A percentile compares a stretch with the other conserved stretches of the same genome.
Conservation (phyloP, 2,888 invertebrate genomes). For the Diachrysia chrysitis region DNA sequence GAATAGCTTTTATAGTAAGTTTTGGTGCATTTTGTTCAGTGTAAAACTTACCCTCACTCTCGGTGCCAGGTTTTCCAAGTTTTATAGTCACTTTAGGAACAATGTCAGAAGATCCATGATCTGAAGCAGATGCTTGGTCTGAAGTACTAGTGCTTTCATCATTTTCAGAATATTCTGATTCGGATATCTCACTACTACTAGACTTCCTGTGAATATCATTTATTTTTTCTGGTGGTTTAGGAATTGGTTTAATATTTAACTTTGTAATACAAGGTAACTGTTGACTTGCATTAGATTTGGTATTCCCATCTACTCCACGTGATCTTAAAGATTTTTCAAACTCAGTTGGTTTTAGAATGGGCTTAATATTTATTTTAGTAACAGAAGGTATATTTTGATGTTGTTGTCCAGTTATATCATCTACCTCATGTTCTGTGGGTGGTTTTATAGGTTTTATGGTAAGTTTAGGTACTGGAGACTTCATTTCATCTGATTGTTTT, state of each 20-base stretch:
- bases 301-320: constrained; percentile 51
- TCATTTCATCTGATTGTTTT: constrained; percentile 79
- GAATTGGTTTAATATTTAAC: constrained; percentile 87
- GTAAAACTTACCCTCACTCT: constrained; percentile 83
- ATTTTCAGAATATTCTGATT: constrained; percentile 88
- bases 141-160: constrained; percentile 86
- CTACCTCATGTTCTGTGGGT: constrained; percentile 64
- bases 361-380: constrained; percentile 85
- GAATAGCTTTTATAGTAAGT: constrained; percentile 81
- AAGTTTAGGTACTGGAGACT: constrained; percentile 81
- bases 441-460: constrained; percentile 85
- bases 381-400: constrained; percentile 75
- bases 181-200: constrained; percentile 87
- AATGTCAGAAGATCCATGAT: constrained; percentile 77
- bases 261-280: constrained; percentile 81
- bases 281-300: constrained; percentile 66
- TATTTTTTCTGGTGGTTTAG: constrained; percentile 82
- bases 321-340: constrained; percentile 76
- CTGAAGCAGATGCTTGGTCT: constrained; percentile 82
- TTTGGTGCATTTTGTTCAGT: constrained; percentile 84
- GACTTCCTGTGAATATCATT: constrained; percentile 85
- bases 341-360: constrained; percentile 80
- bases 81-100: constrained; percentile 87
- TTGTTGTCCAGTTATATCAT: constrained; percentile 51
- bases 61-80: constrained; percentile 83